Conservation (phyloP, 2,113 vertebrate genomes). For the Hyaena hyaena region DNA sequence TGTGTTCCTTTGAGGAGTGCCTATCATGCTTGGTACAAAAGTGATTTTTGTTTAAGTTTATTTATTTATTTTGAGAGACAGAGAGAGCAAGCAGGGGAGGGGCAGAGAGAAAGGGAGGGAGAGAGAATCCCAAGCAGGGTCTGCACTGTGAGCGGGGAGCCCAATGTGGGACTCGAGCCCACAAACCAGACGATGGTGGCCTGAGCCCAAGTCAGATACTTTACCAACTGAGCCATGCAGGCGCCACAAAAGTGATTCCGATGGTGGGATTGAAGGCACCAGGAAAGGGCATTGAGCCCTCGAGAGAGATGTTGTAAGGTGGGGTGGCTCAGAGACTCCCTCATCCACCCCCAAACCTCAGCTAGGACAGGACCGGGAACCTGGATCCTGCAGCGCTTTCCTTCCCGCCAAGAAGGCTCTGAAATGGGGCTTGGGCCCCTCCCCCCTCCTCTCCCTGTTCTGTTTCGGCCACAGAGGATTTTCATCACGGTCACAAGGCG, state of each 20-base stretch:
- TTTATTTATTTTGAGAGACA: too few relatives aligned
- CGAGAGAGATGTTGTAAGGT: not conserved
- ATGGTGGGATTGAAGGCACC: not conserved
- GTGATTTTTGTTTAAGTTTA: not conserved
- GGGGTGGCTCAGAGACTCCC: not conserved
- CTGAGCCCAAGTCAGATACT: too few relatives aligned
- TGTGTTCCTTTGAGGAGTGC: not conserved
- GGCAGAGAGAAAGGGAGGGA: too few relatives aligned
- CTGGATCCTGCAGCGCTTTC: not conserved
- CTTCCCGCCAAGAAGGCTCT: not conserved
- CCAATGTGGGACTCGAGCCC: too few relatives aligned
- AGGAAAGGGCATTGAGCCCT: not conserved
- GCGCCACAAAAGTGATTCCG: too few relatives aligned
- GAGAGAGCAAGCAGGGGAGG: too few relatives aligned
- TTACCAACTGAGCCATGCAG: too few relatives aligned
- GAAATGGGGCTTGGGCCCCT: rapidly evolving
- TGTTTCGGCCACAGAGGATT: not conserved
- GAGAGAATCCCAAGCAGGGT: too few relatives aligned
- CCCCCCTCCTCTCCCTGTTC: not conserved
- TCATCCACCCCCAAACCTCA: not conserved
- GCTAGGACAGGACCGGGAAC: too few relatives aligned
- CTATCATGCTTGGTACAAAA: not conserved
- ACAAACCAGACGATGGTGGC: too few relatives aligned
- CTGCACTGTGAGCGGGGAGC: too few relatives aligned
- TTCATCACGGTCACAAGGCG: not conserved